Evolutionary conservation across 2,113 vertebrate species (phyloP).

Genomic region (Pterocles orientalis): DNA sequence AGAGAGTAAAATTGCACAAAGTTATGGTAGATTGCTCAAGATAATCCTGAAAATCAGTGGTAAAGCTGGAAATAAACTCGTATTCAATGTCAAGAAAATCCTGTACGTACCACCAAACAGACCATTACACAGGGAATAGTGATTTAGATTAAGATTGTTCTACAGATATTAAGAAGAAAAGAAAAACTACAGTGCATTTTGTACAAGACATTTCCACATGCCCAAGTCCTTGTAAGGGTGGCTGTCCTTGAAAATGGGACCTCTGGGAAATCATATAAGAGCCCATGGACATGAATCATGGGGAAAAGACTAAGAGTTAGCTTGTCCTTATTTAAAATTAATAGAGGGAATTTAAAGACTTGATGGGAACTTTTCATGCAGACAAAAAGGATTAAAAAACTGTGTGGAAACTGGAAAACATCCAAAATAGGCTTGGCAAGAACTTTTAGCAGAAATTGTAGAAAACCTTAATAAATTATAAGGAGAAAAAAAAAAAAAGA

Average conservation of each 20-base stretch:
- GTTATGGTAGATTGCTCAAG: not conserved
- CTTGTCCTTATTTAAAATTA: conserved; percentile 36
- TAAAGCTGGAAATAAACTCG: not conserved
- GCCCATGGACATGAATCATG: not conserved
- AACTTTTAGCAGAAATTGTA: not conserved
- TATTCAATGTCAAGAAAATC: not conserved
- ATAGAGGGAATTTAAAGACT: conserved; percentile 1
- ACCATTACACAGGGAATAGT: not conserved
- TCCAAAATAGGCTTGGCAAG: not conserved
- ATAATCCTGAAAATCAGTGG: not conserved
- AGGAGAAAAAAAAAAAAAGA: not conserved
- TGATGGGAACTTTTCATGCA: not conserved
- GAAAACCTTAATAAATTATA: not conserved
- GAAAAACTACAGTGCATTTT: not conserved
- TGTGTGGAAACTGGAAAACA: not conserved
- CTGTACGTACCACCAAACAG: not conserved
- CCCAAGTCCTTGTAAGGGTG: not conserved
- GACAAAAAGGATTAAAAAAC: not conserved
- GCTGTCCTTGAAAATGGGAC: not conserved
- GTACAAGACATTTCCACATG: not conserved
- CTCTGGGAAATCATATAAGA: not conserved
- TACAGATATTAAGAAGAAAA: not conserved
- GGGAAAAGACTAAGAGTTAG: not conserved
- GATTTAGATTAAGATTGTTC: not conserved
- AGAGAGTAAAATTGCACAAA: not conserved